These are phyloP conservation scores for Prunella fulvescens DNA, from an alignment of 2,113 vertebrate genomes.

Conservation along the genomic window DNA sequence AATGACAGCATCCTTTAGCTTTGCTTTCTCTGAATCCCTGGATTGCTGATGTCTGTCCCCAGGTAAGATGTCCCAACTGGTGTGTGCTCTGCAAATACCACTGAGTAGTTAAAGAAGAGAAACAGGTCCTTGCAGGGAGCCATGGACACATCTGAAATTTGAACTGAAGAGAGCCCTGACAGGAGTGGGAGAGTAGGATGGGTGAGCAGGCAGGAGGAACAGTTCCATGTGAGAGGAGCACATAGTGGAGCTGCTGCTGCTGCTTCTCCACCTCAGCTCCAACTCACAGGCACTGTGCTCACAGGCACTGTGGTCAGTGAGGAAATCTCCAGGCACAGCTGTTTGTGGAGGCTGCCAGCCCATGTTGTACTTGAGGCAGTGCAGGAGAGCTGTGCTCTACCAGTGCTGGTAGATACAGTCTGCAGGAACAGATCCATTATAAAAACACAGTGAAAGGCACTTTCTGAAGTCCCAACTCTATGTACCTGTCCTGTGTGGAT, in stretches of 20 bases:
- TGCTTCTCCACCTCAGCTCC: background rate
- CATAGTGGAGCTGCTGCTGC: background rate
- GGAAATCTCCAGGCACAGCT: background rate
- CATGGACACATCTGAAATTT: background rate
- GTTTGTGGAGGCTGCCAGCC: background rate
- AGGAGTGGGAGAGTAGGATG: background rate
- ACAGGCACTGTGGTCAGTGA: accelerated
- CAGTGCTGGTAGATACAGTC: background rate
- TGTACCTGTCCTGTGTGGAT: background rate
- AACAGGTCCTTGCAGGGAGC: background rate
- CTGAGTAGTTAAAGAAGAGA: background rate
- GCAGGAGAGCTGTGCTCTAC: background rate
- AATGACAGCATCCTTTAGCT: background rate
- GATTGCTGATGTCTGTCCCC: background rate
- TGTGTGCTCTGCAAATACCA: background rate
- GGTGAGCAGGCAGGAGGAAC: background rate
- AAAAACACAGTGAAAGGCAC: background rate
- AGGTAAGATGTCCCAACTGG: background rate
- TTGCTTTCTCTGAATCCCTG: background rate
- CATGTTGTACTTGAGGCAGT: background rate
- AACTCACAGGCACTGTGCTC: accelerated
- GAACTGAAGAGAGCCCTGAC: background rate
- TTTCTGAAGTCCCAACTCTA: background rate
- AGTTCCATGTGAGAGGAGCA: background rate
- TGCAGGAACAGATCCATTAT: background rate